Evolutionary conservation across 2,888 invertebrate species (phyloP).

Genomic region (Lithophane socia): DNA sequence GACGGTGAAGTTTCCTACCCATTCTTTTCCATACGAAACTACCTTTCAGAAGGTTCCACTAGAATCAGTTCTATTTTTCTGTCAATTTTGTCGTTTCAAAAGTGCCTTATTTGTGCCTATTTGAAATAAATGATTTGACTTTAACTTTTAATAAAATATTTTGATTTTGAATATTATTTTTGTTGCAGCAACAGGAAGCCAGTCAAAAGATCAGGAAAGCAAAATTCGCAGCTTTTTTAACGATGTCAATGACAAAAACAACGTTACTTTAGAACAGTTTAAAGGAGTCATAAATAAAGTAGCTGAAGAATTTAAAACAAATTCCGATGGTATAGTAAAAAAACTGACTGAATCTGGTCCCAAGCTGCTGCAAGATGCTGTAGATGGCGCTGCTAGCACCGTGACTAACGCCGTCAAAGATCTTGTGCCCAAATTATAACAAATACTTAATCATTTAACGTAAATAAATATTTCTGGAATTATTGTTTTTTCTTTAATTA

Average conservation of each 20-base stretch:
- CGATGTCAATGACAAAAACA: slow-evolving; percentile 44
- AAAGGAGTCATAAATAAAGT: slow-evolving; percentile 69
- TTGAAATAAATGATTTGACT: too few relatives aligned
- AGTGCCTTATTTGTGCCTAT: too few relatives aligned
- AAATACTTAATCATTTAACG: background rate
- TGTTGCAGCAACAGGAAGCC: slow-evolving; percentile 30
- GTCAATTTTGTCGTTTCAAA: too few relatives aligned
- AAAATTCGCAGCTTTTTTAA: slow-evolving; percentile 39
- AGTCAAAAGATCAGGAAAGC: slow-evolving; percentile 40
- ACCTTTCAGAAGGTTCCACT: too few relatives aligned
- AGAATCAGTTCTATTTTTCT: too few relatives aligned
- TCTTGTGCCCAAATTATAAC: background rate
- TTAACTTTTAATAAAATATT: too few relatives aligned
- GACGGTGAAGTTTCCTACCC: too few relatives aligned
- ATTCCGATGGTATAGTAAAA: slow-evolving; percentile 66
- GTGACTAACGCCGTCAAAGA: background rate
- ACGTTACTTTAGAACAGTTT: slow-evolving; percentile 70
- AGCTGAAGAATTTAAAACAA: slow-evolving; percentile 72
- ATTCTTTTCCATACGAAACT: too few relatives aligned
- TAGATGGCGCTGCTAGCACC: slow-evolving; percentile 59
- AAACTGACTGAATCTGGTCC: slow-evolving; percentile 68
- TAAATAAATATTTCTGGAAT: slow-evolving; percentile 5
- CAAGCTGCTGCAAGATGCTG: slow-evolving; percentile 64
- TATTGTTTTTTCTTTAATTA: too few relatives aligned
- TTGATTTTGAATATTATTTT: background rate